Evolutionary conservation across 35 echinoderm and acorn worm species (phyloP), one percentile per base, ranked within the genome.

Genomic region (Heliocidaris tuberculata): DNA sequence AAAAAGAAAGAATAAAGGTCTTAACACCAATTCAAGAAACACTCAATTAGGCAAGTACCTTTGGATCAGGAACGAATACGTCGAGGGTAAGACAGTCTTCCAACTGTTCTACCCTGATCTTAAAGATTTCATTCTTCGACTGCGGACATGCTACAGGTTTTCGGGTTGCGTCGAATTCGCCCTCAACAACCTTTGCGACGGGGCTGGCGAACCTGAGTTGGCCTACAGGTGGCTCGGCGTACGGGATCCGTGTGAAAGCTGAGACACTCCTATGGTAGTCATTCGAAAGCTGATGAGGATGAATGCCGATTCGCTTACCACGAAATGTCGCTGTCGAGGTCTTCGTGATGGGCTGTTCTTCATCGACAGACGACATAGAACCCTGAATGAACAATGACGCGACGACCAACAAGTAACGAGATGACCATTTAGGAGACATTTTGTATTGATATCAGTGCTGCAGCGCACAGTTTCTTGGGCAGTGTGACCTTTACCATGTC

Each of bases 11-110:
- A n/a, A n/a, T n/a, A n/a, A n/a, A n/a, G n/a, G n/a, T n/a, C n/a
- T n/a, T n/a, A 42, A 42, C 35, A 78, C 7, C 21, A 56, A 78
- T 78, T 5, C 2, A 78, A 78, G 2, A 78, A 8, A 21, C 1
- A 19, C n/a, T n/a, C 65, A 13, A 13, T n/a, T 56, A 10, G 15
- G 52, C 15, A 78, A 27, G 65, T 78, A 89, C 87, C 87, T 89
- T 89, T 89, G 87, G 87, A 47, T 89, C 9, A 16, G 87, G 87
- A 47, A 89, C 87, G 31, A 47, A 47, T 89, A 89, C 7, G 29
- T 89, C 87, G 47, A 89, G 87, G 19, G 31, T 47, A 47, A 89
- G 87, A 27, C 87, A 89, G 29, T 89, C 87, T 24, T 89, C 87
- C 17, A 31, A 89, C 24, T 32, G 31, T 48, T 89, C 87, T 47